These are phyloP conservation scores for Eurystomus glaucurus DNA, from an alignment of 2,797 vertebrate species.

Conservation along the genomic window DNA sequence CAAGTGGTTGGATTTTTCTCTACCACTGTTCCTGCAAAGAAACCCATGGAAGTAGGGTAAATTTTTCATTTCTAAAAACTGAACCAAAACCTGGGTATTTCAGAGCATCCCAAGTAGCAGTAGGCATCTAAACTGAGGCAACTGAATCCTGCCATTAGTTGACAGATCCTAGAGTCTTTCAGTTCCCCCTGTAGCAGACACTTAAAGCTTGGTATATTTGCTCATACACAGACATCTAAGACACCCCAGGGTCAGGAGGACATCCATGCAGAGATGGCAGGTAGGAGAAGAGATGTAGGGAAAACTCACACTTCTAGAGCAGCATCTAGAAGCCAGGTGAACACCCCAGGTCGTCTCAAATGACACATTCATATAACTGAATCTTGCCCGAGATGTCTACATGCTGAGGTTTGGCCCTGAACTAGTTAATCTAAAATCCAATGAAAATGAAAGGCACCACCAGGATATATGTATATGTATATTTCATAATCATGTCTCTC, in stretches of 20 bases:
- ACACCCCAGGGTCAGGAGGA: background rate
- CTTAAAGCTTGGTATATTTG: background rate
- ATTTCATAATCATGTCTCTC: background rate
- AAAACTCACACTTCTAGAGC: background rate
- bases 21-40: background rate
- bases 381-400: background rate
- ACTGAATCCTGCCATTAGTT: background rate
- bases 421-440: background rate
- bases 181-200: background rate
- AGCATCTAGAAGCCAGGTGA: background rate
- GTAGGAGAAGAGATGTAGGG: background rate
- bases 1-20: background rate
- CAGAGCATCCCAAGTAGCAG: background rate
- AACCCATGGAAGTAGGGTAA: background rate
- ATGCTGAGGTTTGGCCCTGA: background rate
- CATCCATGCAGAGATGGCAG: background rate
- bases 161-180: background rate
- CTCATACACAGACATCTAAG: background rate
- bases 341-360: background rate
- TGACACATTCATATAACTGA: background rate
- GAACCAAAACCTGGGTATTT: background rate
- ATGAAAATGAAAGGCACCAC: background rate
- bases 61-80: background rate
- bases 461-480: background rate
- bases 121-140: background rate